Percentiles rank a stretch among this genome's conserved stretches.
These are phyloP conservation scores for Oryzias curvinotus DNA, from an alignment of 2,113 vertebrate genomes.

Conservation along the genomic window DNA sequence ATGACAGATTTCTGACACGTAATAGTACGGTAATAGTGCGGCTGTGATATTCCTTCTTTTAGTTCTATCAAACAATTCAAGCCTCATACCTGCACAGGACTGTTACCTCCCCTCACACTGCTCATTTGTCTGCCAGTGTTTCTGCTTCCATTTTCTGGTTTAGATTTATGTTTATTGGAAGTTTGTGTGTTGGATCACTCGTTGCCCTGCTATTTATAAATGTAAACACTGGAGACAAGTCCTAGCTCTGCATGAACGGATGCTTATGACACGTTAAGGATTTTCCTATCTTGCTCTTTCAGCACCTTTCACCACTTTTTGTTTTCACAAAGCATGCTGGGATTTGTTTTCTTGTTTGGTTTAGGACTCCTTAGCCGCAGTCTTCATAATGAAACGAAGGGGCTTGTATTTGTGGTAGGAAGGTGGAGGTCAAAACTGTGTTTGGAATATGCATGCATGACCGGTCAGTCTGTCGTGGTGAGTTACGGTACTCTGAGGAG, in stretches of 20 bases:
- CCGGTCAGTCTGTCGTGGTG: conserved; percentile 24
- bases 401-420: conserved; percentile 43
- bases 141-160: conserved; percentile 27
- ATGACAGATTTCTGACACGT: too few relatives aligned
- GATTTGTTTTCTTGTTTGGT: conserved; percentile 61
- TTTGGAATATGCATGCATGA: conserved; percentile 54
- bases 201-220: background rate
- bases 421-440: conserved; percentile 58
- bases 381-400: conserved; percentile 55
- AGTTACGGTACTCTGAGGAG: conserved; percentile 20
- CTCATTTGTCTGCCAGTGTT: conserved; percentile 21
- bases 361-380: conserved; percentile 46
- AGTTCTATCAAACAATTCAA: too few relatives aligned
- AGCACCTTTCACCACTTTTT: conserved; percentile 21
- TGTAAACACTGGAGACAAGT: conserved; percentile 4
- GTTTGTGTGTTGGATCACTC: conserved; percentile 1
- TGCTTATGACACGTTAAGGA: conserved; percentile 24
- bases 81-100: too few relatives aligned
- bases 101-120: background rate
- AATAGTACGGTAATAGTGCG: too few relatives aligned
- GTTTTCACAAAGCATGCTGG: conserved; percentile 55
- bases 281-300: conserved; percentile 9
- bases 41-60: too few relatives aligned
- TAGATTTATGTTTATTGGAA: conserved; percentile 18
- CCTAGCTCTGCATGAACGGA: conserved; percentile 7